Percentiles rank a stretch among this genome's conserved stretches.
phyloP scores from a whole-genome alignment of 1,140 invertebrate genomes.

The Oncopeltus fasciatus region DNA sequence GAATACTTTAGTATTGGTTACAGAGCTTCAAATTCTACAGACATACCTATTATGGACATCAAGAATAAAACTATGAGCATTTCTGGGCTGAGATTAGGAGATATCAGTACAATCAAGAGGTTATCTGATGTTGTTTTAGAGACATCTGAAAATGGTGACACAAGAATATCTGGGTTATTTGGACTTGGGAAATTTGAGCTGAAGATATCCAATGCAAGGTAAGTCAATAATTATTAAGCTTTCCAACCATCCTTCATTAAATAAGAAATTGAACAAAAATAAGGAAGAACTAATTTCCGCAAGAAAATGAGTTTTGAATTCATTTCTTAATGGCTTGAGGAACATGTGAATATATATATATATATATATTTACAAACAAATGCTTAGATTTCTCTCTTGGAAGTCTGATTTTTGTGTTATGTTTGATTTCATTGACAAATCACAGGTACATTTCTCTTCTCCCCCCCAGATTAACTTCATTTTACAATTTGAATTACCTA shows the following conservation, averaged over 20 bases:
- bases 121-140: background rate
- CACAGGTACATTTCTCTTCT: no score
- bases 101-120: background rate
- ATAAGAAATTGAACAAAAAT: no score
- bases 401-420: no score
- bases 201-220: background rate
- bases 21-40: background rate
- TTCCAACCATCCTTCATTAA: no score
- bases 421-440: no score
- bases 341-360: no score
- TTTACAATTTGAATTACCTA: slow-evolving; percentile 29
- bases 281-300: no score
- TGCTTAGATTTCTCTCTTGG: no score
- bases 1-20: background rate
- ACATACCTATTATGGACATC: background rate
- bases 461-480: background rate
- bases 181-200: background rate
- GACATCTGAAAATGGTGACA: background rate
- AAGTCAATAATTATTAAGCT: background rate
- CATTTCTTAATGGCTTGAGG: no score
- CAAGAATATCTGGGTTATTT: background rate
- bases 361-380: no score
- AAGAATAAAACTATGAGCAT: background rate
- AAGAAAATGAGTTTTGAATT: no score
- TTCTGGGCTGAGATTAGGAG: background rate